Base-by-base conservation (phyloP, 2,113 vertebrate genomes). In the Cariama cristata region DNA sequence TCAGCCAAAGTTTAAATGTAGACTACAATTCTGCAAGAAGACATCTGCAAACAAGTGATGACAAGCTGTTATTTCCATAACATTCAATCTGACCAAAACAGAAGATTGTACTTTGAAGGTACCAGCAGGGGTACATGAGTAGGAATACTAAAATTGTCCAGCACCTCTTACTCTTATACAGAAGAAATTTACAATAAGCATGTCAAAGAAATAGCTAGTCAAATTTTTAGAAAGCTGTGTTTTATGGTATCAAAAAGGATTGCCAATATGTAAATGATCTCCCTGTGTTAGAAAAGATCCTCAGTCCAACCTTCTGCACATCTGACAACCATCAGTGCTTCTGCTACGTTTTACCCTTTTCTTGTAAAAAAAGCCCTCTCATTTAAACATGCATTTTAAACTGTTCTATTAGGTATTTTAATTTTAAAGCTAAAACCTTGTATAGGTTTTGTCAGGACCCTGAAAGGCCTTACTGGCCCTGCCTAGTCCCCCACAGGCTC, bases 61-160 rank as follows among this genome's bases (percentile, higher is more conserved):
- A 79, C 67, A 92, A 95, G 42, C n/a, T 79, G 38, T 63, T 84
- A 93, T 69, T 86, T 92, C 58, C 35, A 7, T 38, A 76, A 75
- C 18, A 68, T 27, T 49, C 58, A 71, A 44, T 71, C 10, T 71
- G 50, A 88, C 19, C 30, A 76, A 76, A 83, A 79, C 35, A 14
- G 3, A 90, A 72, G 63, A 86, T 24, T 26, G 6, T 35, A 49
- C 2, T 2, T 14, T 66, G n/a, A 45, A 76, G 92, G 23, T 42
- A 91, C 21, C 55, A 67, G 59, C 35, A 76, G 15, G 3, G 12
- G 14, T 44, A 77, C 17, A 73, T 1, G 2, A 74, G 30, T 4
- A 91, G 40, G 79, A 81, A 60, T 80, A 64, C 14, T 60, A 47
- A 62, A 90, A 74, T 17, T 59, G 16, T 44, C 45, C 13, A 84